phyloP scores from a whole-genome alignment of 1,140 invertebrate species.

The Caenorhabditis brenneri region DNA sequence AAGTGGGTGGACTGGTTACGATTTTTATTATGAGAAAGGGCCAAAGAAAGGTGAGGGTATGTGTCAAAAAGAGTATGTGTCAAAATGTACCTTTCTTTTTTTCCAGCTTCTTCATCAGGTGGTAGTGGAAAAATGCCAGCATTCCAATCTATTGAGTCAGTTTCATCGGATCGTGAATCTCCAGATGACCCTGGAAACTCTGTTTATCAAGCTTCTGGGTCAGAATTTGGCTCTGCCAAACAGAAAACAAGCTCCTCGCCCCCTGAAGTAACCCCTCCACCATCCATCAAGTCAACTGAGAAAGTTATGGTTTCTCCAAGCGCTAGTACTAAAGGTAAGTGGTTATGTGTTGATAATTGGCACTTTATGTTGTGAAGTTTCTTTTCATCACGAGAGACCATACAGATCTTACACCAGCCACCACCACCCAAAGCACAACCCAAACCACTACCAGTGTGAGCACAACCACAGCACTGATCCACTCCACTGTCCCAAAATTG shows the following conservation, averaged over 20 bases:
- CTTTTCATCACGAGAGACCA: not conserved
- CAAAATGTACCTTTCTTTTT: not conserved
- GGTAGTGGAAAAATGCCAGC: slow-evolving; percentile 6
- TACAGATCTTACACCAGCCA: not conserved
- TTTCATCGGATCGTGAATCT: not conserved
- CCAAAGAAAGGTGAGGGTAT: not conserved
- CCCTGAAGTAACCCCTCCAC: not conserved
- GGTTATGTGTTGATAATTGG: not conserved
- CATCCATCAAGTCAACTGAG: not conserved
- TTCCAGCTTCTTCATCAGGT: not conserved
- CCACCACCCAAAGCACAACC: not conserved
- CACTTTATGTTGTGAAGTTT: not conserved
- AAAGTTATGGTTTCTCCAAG: not conserved
- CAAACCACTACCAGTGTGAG: too few relatives aligned
- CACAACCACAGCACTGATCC: too few relatives aligned
- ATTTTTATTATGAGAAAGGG: slow-evolving; percentile 27
- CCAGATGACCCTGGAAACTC: not conserved
- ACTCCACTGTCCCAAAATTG: not conserved
- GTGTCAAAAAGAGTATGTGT: not conserved
- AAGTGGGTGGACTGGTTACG: not conserved
- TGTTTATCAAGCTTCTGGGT: not conserved
- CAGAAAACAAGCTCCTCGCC: not conserved
- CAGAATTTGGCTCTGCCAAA: not conserved
- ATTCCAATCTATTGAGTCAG: not conserved
- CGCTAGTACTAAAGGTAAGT: not conserved